Evolutionary conservation across 2,797 vertebrate genomes (phyloP).

Genomic region (Pteropus rufus): DNA sequence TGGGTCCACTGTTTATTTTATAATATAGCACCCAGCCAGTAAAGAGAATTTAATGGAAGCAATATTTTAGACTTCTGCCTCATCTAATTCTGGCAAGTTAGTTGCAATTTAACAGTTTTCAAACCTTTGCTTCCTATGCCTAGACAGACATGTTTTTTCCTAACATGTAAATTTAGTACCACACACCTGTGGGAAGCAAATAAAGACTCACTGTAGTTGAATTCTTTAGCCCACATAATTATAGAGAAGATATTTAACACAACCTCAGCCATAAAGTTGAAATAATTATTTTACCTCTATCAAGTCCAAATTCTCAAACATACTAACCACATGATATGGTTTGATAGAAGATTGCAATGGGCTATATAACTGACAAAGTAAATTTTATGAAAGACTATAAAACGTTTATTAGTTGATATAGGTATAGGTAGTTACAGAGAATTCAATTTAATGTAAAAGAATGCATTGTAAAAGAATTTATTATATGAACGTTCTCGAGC

Average conservation of each 20-base stretch:
- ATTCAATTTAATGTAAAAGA: slow-evolving; percentile 47
- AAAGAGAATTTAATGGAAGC: neutral
- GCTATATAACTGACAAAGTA: neutral
- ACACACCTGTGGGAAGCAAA: neutral
- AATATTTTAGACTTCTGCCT: neutral
- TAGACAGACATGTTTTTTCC: neutral
- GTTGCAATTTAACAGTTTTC: neutral
- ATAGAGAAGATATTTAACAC: neutral
- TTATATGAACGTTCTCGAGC: neutral
- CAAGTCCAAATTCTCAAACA: neutral
- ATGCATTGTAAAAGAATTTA: slow-evolving; percentile 2
- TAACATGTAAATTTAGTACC: neutral
- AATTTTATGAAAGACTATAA: neutral
- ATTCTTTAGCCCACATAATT: neutral
- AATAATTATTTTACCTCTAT: slow-evolving; percentile 4
- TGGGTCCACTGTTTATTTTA: neutral
- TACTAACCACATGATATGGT: neutral
- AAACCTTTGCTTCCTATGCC: neutral
- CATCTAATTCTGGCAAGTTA: neutral
- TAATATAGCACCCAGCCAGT: neutral
- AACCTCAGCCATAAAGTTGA: neutral
- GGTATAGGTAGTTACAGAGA: neutral
- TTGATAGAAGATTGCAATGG: neutral
- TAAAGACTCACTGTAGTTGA: neutral
- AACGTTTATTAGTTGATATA: neutral